A percentile compares a stretch with the other conserved stretches of the same genome.
Evolutionary conservation across 2,888 invertebrate genomes (phyloP).

Genomic region (Physocephala rufipes): DNA sequence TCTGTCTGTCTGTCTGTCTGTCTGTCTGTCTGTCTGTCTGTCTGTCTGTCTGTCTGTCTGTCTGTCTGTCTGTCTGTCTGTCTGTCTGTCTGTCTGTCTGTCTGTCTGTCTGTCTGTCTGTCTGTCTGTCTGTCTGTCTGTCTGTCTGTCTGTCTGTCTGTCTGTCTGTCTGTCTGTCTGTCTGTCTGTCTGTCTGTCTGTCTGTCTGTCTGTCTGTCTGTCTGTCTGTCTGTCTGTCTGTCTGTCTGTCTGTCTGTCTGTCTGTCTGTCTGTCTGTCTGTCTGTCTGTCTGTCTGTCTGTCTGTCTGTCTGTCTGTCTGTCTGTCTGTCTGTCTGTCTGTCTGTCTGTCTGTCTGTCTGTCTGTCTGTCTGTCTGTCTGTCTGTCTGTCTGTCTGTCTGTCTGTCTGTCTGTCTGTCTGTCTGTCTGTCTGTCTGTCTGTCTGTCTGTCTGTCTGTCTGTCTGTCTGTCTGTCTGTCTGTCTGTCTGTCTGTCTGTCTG

Average conservation of each 20-base stretch:
- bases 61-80: constrained; percentile 1
- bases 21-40: constrained; percentile 1
- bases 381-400: neutral
- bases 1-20: constrained; percentile 1
- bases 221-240: constrained; percentile 1
- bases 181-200: constrained; percentile 1
- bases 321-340: constrained; percentile 1
- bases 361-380: constrained; percentile 1
- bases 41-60: constrained; percentile 1
- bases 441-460: constrained; percentile 1
- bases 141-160: constrained; percentile 1
- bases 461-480: constrained; percentile 1
- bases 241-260: constrained; percentile 1
- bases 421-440: constrained; percentile 1
- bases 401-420: constrained; percentile 1
- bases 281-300: constrained; percentile 1
- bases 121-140: constrained; percentile 1
- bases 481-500: constrained; percentile 1
- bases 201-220: constrained; percentile 1
- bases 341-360: constrained; percentile 1
- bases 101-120: constrained; percentile 1
- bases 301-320: constrained; percentile 1
- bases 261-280: constrained; percentile 1
- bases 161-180: constrained; percentile 1
- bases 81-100: constrained; percentile 1